phyloP scores from a whole-genome alignment of 2,113 vertebrate genomes.

The Gopherus evgoodei region DNA sequence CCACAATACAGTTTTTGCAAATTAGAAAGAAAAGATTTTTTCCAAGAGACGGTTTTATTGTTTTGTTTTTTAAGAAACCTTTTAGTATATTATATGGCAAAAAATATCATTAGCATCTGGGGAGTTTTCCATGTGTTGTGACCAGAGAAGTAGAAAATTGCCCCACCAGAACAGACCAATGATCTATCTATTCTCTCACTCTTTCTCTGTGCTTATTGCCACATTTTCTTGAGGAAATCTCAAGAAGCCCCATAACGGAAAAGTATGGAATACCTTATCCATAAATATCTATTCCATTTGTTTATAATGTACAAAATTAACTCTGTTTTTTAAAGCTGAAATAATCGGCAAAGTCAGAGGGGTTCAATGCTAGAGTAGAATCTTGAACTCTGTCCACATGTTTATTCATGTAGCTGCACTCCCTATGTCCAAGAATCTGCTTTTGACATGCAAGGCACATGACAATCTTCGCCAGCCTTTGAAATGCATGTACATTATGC shows the following conservation, averaged over 20 bases:
- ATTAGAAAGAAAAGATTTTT: rapidly evolving
- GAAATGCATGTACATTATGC: neutral
- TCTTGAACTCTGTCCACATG: neutral
- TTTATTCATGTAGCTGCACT: neutral
- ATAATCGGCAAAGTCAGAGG: neutral
- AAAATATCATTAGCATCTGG: neutral
- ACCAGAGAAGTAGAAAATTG: neutral
- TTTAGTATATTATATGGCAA: rapidly evolving
- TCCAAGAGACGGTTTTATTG: rapidly evolving
- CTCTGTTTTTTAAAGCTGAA: neutral
- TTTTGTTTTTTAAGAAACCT: neutral
- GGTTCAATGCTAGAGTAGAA: neutral
- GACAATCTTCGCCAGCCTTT: neutral
- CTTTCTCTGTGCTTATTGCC: rapidly evolving
- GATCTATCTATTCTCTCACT: rapidly evolving
- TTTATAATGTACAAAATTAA: neutral
- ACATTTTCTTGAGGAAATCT: neutral
- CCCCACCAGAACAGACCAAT: neutral
- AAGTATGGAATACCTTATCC: neutral
- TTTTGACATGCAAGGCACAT: neutral
- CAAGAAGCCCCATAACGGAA: neutral
- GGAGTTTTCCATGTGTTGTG: neutral
- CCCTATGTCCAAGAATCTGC: neutral
- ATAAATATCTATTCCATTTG: neutral
- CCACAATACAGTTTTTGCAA: rapidly evolving